Base-by-base conservation (phyloP, 2,888 invertebrate genomes). In the Chrysolina oricalcia region DNA sequence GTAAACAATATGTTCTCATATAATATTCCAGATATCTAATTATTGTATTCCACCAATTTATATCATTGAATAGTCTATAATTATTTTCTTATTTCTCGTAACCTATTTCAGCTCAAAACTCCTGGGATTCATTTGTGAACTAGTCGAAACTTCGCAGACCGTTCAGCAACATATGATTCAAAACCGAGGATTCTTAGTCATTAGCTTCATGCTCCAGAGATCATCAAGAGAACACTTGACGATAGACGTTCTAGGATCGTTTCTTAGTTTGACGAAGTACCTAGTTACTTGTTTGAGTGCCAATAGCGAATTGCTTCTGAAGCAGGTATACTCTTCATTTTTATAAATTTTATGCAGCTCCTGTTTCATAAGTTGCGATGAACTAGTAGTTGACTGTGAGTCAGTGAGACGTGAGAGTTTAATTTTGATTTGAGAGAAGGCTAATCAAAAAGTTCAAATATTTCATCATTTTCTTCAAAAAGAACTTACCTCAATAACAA, bases 141-240 rank as follows among this genome's bases (percentile, higher is more conserved):
- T 99, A 87, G 96, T 99, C 82, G 98, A 98, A 89, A 97, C 97
- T 59, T 99, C 98, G 83, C 95, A 96, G 87, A 98, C 98, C 50
- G 98, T 99, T 75, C 99, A 99, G 88, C 99, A 99, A 88, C 99
- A 99, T 89, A 97, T 99, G 96, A 96, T 98, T 88, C 99, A 99
- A 89, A 98, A 98, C 89, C 94, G 98, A 84, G 99, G 99, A 76
- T 99, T 99, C 90, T 93, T 99, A 85, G 98, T 99, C 80, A 98
- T 99, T 88, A 97, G 98, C 82, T 98, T 96, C 89, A 96, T 98
- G 94, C 92, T 99, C 85, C 97, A 98, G 89, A 93, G 97, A 84
- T 97, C 96, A 77, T 96, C 94, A 70, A 91, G 97, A 79, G 97
- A 98, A 86, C 98, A 99, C 89, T 92, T 99, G 70, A 98, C 97